Evolutionary conservation across 2,113 vertebrate species (phyloP), one percentile per base, ranked within the genome.

Genomic region (Glaucomys volans): DNA sequence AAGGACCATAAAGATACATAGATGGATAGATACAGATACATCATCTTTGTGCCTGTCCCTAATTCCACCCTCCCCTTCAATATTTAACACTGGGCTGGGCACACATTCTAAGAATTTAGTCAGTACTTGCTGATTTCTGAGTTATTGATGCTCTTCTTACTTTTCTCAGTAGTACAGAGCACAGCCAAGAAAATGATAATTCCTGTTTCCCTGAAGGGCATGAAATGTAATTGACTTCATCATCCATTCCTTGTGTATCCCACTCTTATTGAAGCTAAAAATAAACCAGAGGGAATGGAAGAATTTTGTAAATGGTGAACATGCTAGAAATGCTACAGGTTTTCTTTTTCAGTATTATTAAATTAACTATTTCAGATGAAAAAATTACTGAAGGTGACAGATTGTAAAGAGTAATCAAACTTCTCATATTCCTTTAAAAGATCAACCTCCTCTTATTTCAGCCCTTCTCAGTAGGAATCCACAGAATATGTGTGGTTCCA

Each of bases 221-320:
- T 94, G 42, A 62, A 40, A 42, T 67, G 3, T 40, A 83, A 83
- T 32, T 66, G 54, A 75, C 54, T 87, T 87, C 77, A 80, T 84
- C 71, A 74, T 62, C 57, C 17, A 79, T 93, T 83, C 28, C 47
- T 91, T 18, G 57, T 35, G 64, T 67, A 80, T 16, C 6, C 69
- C 22, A 77, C 24, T 87, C 79, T 81, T 80, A 84, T 44, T 37
- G 52, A 92, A 86, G 44, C 83, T n/a, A 24, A 81, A 93, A 92
- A 91, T 54, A 74, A 84, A 62, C 44, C 62, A 50, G 32, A 91
- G 37, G 44, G 40, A n/a, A 37, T 50, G 30, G 40, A n/a, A 30
- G 85, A 50, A 16, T 64, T 93, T 88, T 85, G 7, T 88, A 18
- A 54, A 75, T 14, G 22, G 71, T 8, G 35, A 76, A 32, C 42